Evolutionary conservation across 2,113 vertebrate species (phyloP).

Genomic region (Entomyzon cyanotis): DNA sequence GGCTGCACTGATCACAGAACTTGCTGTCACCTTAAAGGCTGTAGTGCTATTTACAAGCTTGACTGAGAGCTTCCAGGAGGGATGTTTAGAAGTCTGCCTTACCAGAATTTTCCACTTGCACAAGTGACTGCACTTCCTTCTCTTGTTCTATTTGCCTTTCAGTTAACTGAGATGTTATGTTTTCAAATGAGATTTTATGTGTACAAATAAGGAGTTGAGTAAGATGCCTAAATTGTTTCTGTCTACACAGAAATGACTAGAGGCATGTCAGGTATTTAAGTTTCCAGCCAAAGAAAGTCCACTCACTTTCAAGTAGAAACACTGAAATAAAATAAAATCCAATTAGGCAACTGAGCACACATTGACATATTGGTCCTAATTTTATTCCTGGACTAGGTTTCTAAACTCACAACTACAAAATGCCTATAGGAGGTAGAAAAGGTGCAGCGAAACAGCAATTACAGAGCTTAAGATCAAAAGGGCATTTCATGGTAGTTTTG

Average conservation of each 20-base stretch:
- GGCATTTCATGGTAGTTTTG: neutral
- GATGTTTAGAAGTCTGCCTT: neutral
- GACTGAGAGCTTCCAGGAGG: neutral
- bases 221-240: neutral
- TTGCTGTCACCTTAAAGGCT: neutral
- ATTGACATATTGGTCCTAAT: neutral
- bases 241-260: neutral
- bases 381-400: neutral
- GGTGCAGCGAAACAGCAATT: neutral
- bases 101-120: neutral
- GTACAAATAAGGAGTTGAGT: neutral
- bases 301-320: neutral
- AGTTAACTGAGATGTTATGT: neutral
- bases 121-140: neutral
- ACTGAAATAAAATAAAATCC: neutral
- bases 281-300: neutral
- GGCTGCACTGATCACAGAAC: neutral
- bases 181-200: neutral
- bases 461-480: neutral
- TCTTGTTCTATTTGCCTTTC: neutral
- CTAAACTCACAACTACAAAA: neutral
- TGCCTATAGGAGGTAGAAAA: neutral
- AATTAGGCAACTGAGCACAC: neutral
- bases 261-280: neutral
- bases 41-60: neutral